phyloP scores from a whole-genome alignment of 2,888 invertebrate genomes.

The Lasioglossum lativentre region DNA sequence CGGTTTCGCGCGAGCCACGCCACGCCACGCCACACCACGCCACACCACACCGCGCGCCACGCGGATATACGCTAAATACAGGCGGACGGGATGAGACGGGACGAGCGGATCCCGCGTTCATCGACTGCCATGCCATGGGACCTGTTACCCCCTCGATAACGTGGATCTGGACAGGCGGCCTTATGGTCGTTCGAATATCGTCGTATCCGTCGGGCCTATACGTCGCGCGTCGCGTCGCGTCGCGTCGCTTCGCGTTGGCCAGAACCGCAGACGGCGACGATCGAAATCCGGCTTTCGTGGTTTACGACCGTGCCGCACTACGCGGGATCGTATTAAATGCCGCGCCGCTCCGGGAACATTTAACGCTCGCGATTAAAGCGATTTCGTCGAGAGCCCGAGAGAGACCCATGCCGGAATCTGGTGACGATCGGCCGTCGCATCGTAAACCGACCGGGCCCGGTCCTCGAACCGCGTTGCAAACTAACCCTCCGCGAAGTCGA shows the following conservation, averaged over 20 bases:
- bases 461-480: slow-evolving; percentile 11
- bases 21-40: slow-evolving; percentile 34
- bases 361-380: slow-evolving; percentile 50
- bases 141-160: slow-evolving; percentile 37
- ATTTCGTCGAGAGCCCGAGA: slow-evolving; percentile 20
- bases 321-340: slow-evolving; percentile 51
- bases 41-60: slow-evolving; percentile 29
- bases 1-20: slow-evolving; percentile 69
- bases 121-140: slow-evolving; percentile 11
- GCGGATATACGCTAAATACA: slow-evolving; percentile 63
- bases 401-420: neutral
- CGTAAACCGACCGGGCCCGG: slow-evolving; percentile 29
- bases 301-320: slow-evolving; percentile 49
- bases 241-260: neutral
- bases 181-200: slow-evolving; percentile 42
- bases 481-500: slow-evolving; percentile 12
- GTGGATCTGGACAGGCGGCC: slow-evolving; percentile 29
- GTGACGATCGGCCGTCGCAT: slow-evolving; percentile 43
- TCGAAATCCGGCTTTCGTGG: slow-evolving; percentile 53
- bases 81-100: slow-evolving; percentile 16
- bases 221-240: neutral
- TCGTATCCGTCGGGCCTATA: neutral
- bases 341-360: slow-evolving; percentile 30
- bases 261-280: slow-evolving; percentile 28
- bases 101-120: slow-evolving; percentile 7